Percentiles rank a stretch among this genome's conserved stretches.
Conservation (phyloP, 2,888 invertebrate genomes). For the Polyommatus iphigenia region DNA sequence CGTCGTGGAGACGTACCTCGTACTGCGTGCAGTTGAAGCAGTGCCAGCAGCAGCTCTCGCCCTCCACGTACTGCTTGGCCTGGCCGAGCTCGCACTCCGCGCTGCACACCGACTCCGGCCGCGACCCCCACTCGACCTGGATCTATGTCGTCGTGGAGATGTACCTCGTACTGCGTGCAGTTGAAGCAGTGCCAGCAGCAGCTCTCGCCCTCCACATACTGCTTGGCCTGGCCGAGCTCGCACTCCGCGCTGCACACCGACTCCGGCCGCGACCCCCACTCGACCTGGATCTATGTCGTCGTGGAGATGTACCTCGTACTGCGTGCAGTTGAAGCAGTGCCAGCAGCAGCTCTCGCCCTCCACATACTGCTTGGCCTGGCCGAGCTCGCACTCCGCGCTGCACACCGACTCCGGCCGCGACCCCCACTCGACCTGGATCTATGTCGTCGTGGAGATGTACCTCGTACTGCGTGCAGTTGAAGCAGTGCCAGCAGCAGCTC, state of each 20-base stretch:
- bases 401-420: conserved; percentile 92
- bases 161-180: conserved; percentile 78
- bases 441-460: no score
- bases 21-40: conserved; percentile 84
- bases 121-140: conserved; percentile 89
- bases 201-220: conserved; percentile 94
- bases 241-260: conserved; percentile 96
- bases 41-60: conserved; percentile 97
- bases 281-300: conserved; percentile 93
- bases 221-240: conserved; percentile 92
- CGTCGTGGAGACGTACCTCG: conserved; percentile 50
- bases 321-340: conserved; percentile 88
- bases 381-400: conserved; percentile 91
- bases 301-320: conserved; percentile 72
- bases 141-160: no score
- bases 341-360: conserved; percentile 97
- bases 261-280: conserved; percentile 86
- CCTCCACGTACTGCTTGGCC: conserved; percentile 95
- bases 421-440: conserved; percentile 90
- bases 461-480: conserved; percentile 79
- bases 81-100: conserved; percentile 93
- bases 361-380: conserved; percentile 95
- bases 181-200: conserved; percentile 95
- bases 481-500: conserved; percentile 97
- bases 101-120: conserved; percentile 93